Evolutionary conservation across 2,113 vertebrate species (phyloP).

Genomic region (Brachyhypopomus gauderio): DNA sequence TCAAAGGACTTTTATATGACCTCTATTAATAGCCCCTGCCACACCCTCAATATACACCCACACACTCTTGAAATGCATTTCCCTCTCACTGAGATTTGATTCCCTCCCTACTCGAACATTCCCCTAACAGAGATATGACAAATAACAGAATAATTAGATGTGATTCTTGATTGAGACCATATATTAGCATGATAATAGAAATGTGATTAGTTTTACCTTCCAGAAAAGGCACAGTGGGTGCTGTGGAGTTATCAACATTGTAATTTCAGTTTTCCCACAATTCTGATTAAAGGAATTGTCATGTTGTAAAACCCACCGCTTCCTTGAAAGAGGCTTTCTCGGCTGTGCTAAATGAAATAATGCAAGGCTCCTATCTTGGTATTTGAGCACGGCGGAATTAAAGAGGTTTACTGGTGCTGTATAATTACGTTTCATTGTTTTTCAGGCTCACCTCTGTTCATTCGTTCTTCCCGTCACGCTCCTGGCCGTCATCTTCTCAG

Average conservation of each 20-base stretch:
- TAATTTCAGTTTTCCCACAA: slow-evolving; percentile 62
- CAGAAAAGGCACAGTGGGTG: slow-evolving; percentile 52
- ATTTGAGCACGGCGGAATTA: slow-evolving; percentile 70
- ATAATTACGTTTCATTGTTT: slow-evolving; percentile 80
- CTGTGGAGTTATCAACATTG: slow-evolving; percentile 59
- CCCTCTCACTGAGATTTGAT: slow-evolving; percentile 36
- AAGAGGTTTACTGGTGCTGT: slow-evolving; percentile 68
- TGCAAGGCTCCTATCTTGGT: slow-evolving; percentile 68
- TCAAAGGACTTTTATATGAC: slow-evolving; percentile 28
- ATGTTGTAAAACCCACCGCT: slow-evolving; percentile 61
- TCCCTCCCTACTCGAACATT: slow-evolving; percentile 48
- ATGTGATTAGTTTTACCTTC: slow-evolving; percentile 74
- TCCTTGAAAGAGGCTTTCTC: slow-evolving; percentile 68
- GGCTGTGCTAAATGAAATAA: slow-evolving; percentile 71
- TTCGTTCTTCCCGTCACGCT: slow-evolving; percentile 51
- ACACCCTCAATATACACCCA: background rate
- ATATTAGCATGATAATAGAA: slow-evolving; percentile 71
- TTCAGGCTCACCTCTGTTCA: slow-evolving; percentile 66
- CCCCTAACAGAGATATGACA: slow-evolving; percentile 61
- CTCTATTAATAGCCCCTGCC: background rate
- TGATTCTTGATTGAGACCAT: slow-evolving; percentile 58
- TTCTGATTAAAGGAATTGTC: slow-evolving; percentile 68
- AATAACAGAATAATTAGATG: slow-evolving; percentile 69
- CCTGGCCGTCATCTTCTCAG: slow-evolving; percentile 56
- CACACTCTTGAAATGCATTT: slow-evolving; percentile 28